A percentile compares a stretch with the other conserved stretches of the same genome.
These are phyloP conservation scores for Autographa gamma DNA, from an alignment of 2,888 invertebrate genomes.

Conservation along the genomic window DNA sequence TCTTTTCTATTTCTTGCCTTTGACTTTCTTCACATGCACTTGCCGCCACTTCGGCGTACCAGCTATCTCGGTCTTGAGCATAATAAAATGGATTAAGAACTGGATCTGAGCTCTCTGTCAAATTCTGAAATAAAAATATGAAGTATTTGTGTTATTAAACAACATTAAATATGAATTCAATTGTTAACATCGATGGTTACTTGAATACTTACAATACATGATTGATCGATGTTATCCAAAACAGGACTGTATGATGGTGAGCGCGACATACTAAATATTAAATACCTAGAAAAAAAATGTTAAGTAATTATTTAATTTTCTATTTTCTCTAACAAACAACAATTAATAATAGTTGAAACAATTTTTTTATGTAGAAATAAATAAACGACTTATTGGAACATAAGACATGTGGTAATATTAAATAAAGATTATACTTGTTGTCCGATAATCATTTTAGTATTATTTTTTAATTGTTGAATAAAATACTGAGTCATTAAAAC, in stretches of 20 bases:
- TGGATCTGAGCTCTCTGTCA: neutral
- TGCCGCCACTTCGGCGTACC: neutral
- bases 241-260: conserved; percentile 12
- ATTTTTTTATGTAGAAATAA: too few species aligned
- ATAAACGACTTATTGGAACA: too few species aligned
- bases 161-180: neutral
- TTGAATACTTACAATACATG: neutral
- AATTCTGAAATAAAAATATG: neutral
- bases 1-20: neutral
- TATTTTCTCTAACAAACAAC: too few species aligned
- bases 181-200: neutral
- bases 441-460: too few species aligned
- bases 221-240: neutral
- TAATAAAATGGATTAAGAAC: neutral
- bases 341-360: too few species aligned
- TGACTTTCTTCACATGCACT: neutral
- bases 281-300: too few species aligned
- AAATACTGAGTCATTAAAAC: too few species aligned
- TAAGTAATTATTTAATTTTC: too few species aligned
- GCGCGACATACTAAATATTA: neutral
- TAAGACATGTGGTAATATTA: too few species aligned
- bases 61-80: neutral
- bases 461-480: too few species aligned
- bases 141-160: neutral
- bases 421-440: too few species aligned